Evolutionary conservation across 1,140 invertebrate species (phyloP).

Genomic region (Pseudomyrmex pallidus): DNA sequence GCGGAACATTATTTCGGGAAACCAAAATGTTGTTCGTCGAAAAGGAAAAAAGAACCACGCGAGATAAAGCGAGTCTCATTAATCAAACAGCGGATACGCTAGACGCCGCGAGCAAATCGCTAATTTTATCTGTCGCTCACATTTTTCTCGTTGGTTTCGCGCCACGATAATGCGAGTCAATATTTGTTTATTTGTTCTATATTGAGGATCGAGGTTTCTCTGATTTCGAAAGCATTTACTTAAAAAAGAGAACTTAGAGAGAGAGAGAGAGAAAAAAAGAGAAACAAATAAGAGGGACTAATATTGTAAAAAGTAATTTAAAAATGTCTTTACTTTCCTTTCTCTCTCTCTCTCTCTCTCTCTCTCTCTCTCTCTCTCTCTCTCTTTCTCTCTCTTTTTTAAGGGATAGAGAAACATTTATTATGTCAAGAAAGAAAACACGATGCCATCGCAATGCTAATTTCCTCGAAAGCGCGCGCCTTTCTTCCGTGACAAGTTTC

Average conservation of each 20-base stretch:
- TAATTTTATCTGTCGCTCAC: constrained; percentile 1
- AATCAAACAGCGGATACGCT: neutral
- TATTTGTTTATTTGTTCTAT: neutral
- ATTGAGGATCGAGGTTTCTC: neutral
- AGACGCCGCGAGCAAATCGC: neutral
- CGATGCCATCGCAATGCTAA: neutral
- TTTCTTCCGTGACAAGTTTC: neutral
- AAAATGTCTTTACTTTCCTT: neutral
- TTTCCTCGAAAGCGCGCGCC: neutral
- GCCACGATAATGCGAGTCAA: neutral
- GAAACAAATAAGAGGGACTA: no score
- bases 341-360: no score
- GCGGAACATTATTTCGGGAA: constrained; percentile 2
- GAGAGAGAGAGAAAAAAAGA: no score
- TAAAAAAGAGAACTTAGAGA: no score
- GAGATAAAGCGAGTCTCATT: constrained; percentile 30
- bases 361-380: no score
- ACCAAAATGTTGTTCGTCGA: neutral
- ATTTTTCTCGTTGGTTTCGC: neutral
- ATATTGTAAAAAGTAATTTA: neutral
- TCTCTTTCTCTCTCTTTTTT: neutral
- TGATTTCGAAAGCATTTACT: neutral
- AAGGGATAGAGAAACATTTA: neutral
- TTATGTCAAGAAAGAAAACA: constrained; percentile 9
- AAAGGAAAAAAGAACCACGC: neutral